Conservation (phyloP, 2,888 invertebrate species). For the Heteropelma amictum region DNA sequence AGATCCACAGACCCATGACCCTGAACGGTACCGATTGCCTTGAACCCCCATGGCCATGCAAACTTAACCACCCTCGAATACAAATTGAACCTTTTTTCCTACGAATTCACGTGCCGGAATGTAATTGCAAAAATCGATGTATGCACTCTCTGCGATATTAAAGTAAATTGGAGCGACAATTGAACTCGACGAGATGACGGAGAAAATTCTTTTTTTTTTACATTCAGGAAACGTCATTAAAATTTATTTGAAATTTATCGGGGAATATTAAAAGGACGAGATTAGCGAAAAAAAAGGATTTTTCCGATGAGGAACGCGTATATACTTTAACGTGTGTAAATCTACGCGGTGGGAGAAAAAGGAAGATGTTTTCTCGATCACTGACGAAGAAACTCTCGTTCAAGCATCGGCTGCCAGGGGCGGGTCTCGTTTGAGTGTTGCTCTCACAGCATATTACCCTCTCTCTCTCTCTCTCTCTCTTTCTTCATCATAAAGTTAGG, state of each 20-base stretch:
- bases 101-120: constrained; percentile 33
- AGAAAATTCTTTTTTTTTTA: too few relatives aligned
- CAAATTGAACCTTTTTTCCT: constrained; percentile 36
- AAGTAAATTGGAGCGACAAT: too few relatives aligned
- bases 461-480: constrained; percentile 14
- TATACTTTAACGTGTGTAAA: too few relatives aligned
- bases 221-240: too few relatives aligned
- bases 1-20: constrained; percentile 39
- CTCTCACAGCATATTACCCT: constrained; percentile 51
- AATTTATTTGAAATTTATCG: too few relatives aligned
- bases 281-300: too few relatives aligned
- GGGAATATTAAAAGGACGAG: too few relatives aligned
- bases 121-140: constrained; percentile 18
- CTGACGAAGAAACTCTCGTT: constrained; percentile 8
- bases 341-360: neutral
- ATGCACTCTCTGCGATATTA: neutral
- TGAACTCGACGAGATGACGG: too few relatives aligned
- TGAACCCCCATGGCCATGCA: constrained; percentile 48
- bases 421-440: constrained; percentile 44
- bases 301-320: too few relatives aligned
- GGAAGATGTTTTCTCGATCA: constrained; percentile 9
- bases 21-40: constrained; percentile 51
- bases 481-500: neutral
- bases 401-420: constrained; percentile 8
- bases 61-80: constrained; percentile 19